Percentiles rank a stretch among this genome's conserved stretches.
Conservation (phyloP, 2,797 vertebrate species). For the Sebastes paucispinis region DNA sequence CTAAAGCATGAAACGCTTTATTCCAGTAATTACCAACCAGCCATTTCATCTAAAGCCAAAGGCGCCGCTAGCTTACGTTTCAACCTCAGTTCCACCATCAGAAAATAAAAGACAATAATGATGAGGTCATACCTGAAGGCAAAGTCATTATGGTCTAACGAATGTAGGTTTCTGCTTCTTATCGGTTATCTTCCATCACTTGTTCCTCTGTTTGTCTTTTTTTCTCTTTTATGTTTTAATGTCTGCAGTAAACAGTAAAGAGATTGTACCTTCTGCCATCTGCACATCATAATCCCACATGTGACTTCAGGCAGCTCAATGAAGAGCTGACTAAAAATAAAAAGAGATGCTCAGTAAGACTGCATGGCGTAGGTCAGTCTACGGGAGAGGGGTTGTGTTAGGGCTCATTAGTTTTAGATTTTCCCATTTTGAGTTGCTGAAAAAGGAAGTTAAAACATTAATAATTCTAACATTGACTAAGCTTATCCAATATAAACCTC, state of each 20-base stretch:
- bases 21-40: constrained; percentile 26
- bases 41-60: neutral
- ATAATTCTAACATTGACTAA: neutral
- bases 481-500: neutral
- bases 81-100: neutral
- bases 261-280: neutral
- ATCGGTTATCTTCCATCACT: neutral
- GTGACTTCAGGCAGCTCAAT: neutral
- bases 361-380: neutral
- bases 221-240: neutral
- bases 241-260: neutral
- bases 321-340: neutral
- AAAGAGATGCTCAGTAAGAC: neutral
- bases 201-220: too few relatives aligned
- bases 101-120: neutral
- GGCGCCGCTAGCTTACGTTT: neutral
- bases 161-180: neutral
- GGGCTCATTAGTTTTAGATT: neutral
- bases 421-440: neutral
- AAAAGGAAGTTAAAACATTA: neutral
- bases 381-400: neutral
- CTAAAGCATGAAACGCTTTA: neutral
- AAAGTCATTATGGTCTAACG: neutral
- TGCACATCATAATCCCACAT: neutral
- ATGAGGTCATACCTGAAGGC: neutral